A percentile compares a stretch with the other conserved stretches of the same genome.
Evolutionary conservation across 2,113 vertebrate genomes (phyloP).

Genomic region (Pristiophorus japonicus): DNA sequence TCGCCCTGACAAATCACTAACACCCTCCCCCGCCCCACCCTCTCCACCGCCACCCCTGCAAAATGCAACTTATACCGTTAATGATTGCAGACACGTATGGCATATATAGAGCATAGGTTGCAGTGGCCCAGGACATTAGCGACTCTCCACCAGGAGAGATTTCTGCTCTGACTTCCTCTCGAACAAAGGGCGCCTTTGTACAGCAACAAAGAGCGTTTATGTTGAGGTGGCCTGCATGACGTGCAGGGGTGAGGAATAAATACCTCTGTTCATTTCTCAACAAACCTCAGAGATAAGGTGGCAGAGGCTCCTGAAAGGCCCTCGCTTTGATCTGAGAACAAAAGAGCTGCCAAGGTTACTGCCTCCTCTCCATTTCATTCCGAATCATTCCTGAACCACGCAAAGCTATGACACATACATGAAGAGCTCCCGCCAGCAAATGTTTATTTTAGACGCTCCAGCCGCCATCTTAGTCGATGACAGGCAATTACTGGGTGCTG

Average conservation of each 20-base stretch:
- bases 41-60: background rate
- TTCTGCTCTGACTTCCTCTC: background rate
- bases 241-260: background rate
- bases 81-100: background rate
- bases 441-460: background rate
- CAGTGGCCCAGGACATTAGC: background rate
- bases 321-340: constrained; percentile 11
- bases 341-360: background rate
- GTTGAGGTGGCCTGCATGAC: background rate
- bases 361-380: background rate
- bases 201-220: background rate
- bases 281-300: background rate
- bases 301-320: background rate
- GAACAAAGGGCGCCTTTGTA: constrained; percentile 2
- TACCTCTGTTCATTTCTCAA: background rate
- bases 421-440: background rate
- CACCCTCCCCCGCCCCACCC: background rate
- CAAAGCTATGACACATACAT: background rate
- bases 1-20: background rate
- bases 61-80: constrained; percentile 16
- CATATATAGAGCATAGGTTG: background rate
- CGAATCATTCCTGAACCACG: background rate
- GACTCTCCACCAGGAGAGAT: background rate
- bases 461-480: background rate
- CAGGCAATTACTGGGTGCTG: background rate